A percentile compares a stretch with the other conserved stretches of the same genome.
phyloP scores from a whole-genome alignment of 2,797 vertebrate species.

The Smutsia temminckii region DNA sequence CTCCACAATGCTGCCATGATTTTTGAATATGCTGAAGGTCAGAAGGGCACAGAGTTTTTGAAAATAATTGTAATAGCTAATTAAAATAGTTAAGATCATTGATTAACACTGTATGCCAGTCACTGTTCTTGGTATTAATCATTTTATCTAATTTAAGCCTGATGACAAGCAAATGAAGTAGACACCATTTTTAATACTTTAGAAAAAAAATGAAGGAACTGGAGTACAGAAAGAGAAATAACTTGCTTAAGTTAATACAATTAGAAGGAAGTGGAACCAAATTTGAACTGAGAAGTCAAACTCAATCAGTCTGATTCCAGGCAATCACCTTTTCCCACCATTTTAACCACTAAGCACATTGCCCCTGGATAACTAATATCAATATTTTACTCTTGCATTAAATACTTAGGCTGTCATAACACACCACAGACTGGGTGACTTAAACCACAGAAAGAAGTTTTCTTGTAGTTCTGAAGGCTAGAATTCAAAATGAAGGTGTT shows the following conservation, averaged over 20 bases:
- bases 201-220: background rate
- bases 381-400: background rate
- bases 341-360: background rate
- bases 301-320: background rate
- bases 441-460: background rate
- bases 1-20: background rate
- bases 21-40: background rate
- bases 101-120: background rate
- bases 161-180: background rate
- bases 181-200: background rate
- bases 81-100: background rate
- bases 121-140: background rate
- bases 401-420: background rate
- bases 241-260: background rate
- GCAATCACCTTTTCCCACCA: background rate
- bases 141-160: background rate
- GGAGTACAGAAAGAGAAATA: background rate
- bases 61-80: background rate
- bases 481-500: background rate
- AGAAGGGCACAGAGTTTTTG: background rate
- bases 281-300: background rate
- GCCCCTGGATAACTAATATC: background rate
- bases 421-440: background rate
- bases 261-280: background rate
- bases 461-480: background rate